Evolutionary conservation across 64 coral and sea anemone genomes (phyloP), one percentile per base, ranked within the genome.

Genomic region (Astreopora myriophthalma): DNA sequence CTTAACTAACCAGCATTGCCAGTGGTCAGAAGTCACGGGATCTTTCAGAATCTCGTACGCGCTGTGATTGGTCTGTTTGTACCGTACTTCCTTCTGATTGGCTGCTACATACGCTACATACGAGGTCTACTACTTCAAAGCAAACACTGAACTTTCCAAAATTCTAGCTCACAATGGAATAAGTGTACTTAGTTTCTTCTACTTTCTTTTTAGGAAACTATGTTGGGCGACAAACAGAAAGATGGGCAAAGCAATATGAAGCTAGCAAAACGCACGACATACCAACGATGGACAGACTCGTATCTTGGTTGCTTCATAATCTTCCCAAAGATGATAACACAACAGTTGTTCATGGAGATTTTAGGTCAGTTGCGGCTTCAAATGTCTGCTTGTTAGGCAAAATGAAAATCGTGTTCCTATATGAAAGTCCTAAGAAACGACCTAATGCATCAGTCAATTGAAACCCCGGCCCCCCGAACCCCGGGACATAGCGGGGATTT

Each of bases 251-350:
- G 31, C 97, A 99, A 60, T 99, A 99, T 76, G 80, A 95, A 24
- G 94, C 97, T 5, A 99, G 97, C 75, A 95, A 99, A 35, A 99
- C 97, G 42, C 94, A 86, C 60, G 97, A 99, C 20, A 99, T 96
- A 28, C 80, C 87, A 20, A 44, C 58, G 42, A 98, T 98, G 96
- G 72, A 98, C 71, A 85, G 68, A 62, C 52, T 98, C 34, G 93
- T 95, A 46, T 34, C 71, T 6, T 98, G 96, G 96, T 67, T 98
- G 23, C 60, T 34, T 22, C 65, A 79, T 14, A 98, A 90, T 71
- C 22, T 95, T 62, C 96, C 96, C 5, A 48, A 71, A 29, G 77
- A 79, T 42, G 96, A 98, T 28, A 93, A 78, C 25, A 98, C 93
- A 2, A 90, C 96, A 24, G 96, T 98, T 6, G 96, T 98, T 76